phyloP scores from a whole-genome alignment of 1,140 invertebrate species.

The Cecropterus lyciades region DNA sequence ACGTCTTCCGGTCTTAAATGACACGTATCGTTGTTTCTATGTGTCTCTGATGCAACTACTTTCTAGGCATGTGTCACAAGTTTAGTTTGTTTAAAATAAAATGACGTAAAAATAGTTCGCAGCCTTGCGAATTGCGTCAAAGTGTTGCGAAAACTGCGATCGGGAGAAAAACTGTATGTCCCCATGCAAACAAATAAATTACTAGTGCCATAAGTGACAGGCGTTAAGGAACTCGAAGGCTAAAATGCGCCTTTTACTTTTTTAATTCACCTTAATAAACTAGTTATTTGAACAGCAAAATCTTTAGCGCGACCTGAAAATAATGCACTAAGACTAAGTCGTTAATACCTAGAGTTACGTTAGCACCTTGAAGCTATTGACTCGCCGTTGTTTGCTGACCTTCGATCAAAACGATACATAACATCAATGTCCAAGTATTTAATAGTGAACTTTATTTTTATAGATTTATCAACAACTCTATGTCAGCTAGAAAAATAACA shows the following conservation, averaged over 20 bases:
- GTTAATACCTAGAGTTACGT: slow-evolving; percentile 33
- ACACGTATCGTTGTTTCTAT: slow-evolving; percentile 19
- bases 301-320: slow-evolving; percentile 20
- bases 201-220: slow-evolving; percentile 31
- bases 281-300: slow-evolving; percentile 27
- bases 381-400: slow-evolving; percentile 50
- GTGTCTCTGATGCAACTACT: slow-evolving; percentile 14
- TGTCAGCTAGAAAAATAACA: slow-evolving; percentile 5
- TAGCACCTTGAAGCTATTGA: slow-evolving; percentile 49
- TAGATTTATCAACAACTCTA: slow-evolving; percentile 13
- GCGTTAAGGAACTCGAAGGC: slow-evolving; percentile 38
- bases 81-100: background rate
- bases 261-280: slow-evolving; percentile 24
- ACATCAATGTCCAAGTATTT: slow-evolving; percentile 39
- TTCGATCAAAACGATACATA: slow-evolving; percentile 40
- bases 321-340: slow-evolving; percentile 27
- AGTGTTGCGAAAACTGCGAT: slow-evolving; percentile 26
- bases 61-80: background rate
- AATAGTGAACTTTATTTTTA: slow-evolving; percentile 19
- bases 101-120: slow-evolving; percentile 21
- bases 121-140: slow-evolving; percentile 32
- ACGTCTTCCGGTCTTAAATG: slow-evolving; percentile 23
- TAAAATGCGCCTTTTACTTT: slow-evolving; percentile 38
- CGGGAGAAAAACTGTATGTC: slow-evolving; percentile 27
- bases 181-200: slow-evolving; percentile 32